Percentiles rank a stretch among this genome's conserved stretches.
These are phyloP conservation scores for Setophaga coronata DNA, from an alignment of 2,113 vertebrate species.

Conservation along the genomic window DNA sequence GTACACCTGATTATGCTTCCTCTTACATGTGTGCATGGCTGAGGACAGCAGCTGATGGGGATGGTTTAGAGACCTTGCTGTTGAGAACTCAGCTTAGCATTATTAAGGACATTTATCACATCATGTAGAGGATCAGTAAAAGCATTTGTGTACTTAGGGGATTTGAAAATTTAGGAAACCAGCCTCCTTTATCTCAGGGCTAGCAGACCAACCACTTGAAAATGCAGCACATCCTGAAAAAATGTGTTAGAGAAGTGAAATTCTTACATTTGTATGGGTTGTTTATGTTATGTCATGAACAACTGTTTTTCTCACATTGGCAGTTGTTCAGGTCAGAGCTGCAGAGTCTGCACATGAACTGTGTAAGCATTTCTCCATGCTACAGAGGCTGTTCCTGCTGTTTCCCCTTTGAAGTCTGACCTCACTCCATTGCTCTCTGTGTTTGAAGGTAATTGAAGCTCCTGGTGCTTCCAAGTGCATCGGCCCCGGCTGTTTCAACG, in stretches of 20 bases:
- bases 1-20: not conserved
- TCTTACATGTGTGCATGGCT: fast-evolving
- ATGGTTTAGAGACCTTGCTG: not conserved
- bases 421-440: not conserved
- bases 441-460: conserved; percentile 71
- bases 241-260: not conserved
- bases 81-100: not conserved
- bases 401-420: not conserved
- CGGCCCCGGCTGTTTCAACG: conserved; percentile 84
- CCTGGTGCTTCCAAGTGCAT: conserved; percentile 82
- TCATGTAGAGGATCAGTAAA: not conserved
- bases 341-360: fast-evolving
- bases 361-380: not conserved
- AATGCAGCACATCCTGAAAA: not conserved
- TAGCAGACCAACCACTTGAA: not conserved
- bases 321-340: not conserved
- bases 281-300: not conserved
- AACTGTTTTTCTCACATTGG: fast-evolving
- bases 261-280: not conserved
- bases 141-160: not conserved
- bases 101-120: not conserved
- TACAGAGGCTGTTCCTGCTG: not conserved
- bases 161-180: not conserved
- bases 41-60: not conserved
- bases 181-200: not conserved